Conservation (phyloP, 2,113 vertebrate genomes). For the Centropus bengalensis region DNA sequence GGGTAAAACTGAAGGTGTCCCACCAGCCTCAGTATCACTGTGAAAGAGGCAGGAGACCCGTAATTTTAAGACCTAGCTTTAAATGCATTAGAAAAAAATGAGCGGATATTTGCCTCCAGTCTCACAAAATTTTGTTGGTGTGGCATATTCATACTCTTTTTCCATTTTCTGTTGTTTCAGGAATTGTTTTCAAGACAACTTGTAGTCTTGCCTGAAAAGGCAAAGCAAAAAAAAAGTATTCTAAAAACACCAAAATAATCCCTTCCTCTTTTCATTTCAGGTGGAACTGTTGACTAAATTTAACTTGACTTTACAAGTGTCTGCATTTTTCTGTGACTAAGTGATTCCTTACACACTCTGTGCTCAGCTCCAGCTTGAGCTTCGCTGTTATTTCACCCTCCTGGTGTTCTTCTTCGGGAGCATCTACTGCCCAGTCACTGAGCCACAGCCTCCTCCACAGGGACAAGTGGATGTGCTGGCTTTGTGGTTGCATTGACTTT, state of each 20-base stretch:
- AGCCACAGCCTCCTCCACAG: neutral
- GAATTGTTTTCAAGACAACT: neutral
- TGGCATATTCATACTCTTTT: neutral
- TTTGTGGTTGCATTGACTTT: neutral
- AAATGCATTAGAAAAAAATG: neutral
- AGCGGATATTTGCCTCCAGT: neutral
- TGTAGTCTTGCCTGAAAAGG: neutral
- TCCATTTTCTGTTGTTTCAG: neutral
- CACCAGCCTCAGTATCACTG: neutral
- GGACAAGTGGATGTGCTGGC: rapidly evolving
- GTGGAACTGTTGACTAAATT: neutral
- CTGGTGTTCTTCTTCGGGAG: neutral
- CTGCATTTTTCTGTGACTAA: neutral
- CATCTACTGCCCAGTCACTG: rapidly evolving
- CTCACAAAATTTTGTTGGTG: neutral
- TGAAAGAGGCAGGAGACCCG: neutral
- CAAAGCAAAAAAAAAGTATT: neutral
- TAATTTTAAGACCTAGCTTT: neutral
- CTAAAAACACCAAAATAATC: neutral
- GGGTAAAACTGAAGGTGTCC: neutral
- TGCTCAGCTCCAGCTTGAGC: neutral
- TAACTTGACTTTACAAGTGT: neutral
- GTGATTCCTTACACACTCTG: neutral
- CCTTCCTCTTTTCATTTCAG: slow-evolving; percentile 7
- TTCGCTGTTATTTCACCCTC: neutral